Percentiles rank a stretch among this genome's conserved stretches.
phyloP scores from a whole-genome alignment of 2,888 invertebrate genomes.

The Acleris literana region DNA sequence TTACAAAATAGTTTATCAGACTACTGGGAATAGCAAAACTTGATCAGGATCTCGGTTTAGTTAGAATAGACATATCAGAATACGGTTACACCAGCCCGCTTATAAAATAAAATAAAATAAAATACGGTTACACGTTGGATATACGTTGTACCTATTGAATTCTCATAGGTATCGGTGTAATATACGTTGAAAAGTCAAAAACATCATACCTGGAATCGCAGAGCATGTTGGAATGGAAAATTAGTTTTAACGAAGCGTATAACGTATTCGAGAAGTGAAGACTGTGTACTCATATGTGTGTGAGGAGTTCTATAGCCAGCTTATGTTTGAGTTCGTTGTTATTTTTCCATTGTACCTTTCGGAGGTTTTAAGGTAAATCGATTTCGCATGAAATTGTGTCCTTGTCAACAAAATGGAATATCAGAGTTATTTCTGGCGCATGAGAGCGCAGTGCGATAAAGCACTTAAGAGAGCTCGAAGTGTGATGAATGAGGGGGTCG shows the following conservation, averaged over 20 bases:
- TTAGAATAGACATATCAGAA: no score
- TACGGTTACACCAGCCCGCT: no score
- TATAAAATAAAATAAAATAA: no score
- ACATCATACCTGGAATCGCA: no score
- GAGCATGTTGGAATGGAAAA: no score
- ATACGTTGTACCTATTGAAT: no score
- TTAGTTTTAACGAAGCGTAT: no score
- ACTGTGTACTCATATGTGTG: no score
- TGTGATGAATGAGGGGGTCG: constrained; percentile 74
- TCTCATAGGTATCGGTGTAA: no score
- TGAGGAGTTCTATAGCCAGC: neutral
- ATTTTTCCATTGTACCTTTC: neutral
- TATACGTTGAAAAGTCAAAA: no score
- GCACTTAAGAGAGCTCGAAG: constrained; percentile 77
- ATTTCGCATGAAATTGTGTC: constrained; percentile 43
- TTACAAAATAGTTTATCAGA: neutral
- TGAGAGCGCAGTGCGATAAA: constrained; percentile 55
- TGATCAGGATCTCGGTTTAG: neutral
- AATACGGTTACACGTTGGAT: no score
- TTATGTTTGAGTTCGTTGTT: neutral
- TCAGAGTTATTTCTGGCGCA: constrained; percentile 46
- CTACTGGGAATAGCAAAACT: neutral
- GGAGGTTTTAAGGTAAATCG: constrained; percentile 37
- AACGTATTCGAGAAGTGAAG: no score
- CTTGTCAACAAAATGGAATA: constrained; percentile 42